Evolutionary conservation across 2,888 invertebrate genomes (phyloP).

Genomic region (Antheraea yamamai): DNA sequence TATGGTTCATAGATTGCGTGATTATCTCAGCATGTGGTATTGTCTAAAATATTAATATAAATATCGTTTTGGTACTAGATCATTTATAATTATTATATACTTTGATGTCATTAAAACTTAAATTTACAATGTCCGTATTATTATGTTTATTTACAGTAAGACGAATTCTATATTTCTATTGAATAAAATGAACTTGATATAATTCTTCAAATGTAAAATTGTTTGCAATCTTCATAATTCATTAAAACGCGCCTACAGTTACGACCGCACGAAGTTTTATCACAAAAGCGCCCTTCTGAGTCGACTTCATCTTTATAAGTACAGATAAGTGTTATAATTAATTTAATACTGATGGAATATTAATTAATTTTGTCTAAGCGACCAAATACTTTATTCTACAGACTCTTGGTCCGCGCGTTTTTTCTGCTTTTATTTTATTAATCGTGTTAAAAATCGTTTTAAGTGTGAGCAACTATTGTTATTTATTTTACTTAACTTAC

Average conservation of each 20-base stretch:
- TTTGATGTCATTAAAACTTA: too few relatives aligned
- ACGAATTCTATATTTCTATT: neutral
- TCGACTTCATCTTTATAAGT: neutral
- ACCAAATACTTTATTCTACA: neutral
- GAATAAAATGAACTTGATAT: neutral
- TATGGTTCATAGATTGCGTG: too few relatives aligned
- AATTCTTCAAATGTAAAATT: neutral
- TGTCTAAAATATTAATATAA: too few relatives aligned
- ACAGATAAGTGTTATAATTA: neutral
- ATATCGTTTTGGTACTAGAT: too few relatives aligned
- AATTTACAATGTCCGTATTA: too few relatives aligned
- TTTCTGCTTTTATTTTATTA: too few relatives aligned
- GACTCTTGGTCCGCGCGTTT: too few relatives aligned
- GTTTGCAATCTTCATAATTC: neutral
- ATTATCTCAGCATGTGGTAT: too few relatives aligned
- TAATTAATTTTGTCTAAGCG: neutral
- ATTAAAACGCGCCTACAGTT: neutral
- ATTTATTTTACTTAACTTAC: too few relatives aligned
- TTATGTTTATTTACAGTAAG: neutral
- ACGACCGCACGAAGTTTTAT: conserved; percentile 1
- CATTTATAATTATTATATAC: too few relatives aligned
- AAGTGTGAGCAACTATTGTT: too few relatives aligned
- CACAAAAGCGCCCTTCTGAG: neutral
- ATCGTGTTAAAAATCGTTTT: too few relatives aligned
- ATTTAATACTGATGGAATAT: neutral